Conservation (phyloP, 2,113 vertebrate genomes). For the Gavia stellata region DNA sequence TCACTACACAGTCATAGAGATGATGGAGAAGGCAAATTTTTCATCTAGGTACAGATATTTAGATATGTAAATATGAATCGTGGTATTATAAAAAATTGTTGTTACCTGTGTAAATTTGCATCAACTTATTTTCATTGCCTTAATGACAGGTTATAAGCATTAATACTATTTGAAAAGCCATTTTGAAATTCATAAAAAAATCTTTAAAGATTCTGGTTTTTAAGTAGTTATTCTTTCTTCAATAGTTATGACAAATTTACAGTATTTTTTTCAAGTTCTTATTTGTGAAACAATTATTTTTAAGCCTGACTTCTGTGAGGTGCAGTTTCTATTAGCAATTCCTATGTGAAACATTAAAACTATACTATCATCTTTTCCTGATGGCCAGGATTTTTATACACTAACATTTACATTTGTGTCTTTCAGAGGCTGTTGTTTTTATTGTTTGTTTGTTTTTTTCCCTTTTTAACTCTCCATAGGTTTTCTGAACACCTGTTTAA, state of each 20-base stretch:
- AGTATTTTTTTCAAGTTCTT: not conserved
- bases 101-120: not conserved
- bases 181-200: not conserved
- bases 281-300: not conserved
- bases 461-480: not conserved
- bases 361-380: not conserved
- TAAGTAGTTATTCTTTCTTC: not conserved
- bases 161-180: not conserved
- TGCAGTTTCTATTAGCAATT: not conserved
- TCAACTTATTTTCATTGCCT: not conserved
- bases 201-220: not conserved
- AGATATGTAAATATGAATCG: not conserved
- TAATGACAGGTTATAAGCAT: not conserved
- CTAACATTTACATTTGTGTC: not conserved
- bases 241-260: not conserved
- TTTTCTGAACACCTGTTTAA: not conserved
- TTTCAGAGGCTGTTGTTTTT: not conserved
- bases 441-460: accelerated
- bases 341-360: not conserved
- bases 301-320: not conserved
- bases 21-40: not conserved
- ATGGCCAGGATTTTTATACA: not conserved
- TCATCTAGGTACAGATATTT: not conserved
- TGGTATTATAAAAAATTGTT: not conserved
- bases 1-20: not conserved